Evolutionary conservation across 1,140 invertebrate species (phyloP), one percentile per base, ranked within the genome.

Genomic region (Gonioctena quinquepunctata): DNA sequence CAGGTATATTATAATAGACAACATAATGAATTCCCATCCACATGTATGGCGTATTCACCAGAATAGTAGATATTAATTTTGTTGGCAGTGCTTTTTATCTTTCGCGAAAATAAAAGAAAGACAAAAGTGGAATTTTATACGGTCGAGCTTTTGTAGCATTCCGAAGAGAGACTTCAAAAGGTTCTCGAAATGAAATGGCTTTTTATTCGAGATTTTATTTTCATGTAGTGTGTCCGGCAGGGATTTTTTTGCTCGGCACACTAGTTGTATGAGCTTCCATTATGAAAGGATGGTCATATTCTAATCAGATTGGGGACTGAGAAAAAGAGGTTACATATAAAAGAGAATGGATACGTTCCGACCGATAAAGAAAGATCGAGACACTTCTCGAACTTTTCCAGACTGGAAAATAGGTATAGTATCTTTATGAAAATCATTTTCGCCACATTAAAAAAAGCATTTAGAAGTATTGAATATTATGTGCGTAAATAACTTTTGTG

Each of bases 61-160:
- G 11, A n/a, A 42, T 42, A 42, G 33, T 42, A 42, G 33, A 42
- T 42, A 42, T 42, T 42, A 42, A 42, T 42, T 42, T 42, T 42
- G 33, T 42, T 42, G 33, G 33, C 33, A n/a, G 21, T 23, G n/a
- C 23, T 16, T 59, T 59, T 33, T 62, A 42, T 63, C 16, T 18
- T 33, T 19, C 13, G n/a, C 8, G 59, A 18, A 21, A 48, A 48
- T 33, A 52, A 70, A 50, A 71, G 42, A 42, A 56, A 63, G 54
- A 64, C 52, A 48, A 69, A 70, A 71, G 48, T 61, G 57, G 69
- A 71, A 71, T 71, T 71, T 66, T 61, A 61, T 71, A 57, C 62
- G 70, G 52, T 62, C 63, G 65, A 64, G 70, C 70, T 72, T 71
- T 68, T 72, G 65, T 60, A 52, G 70, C 66, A 72, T 72, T 67